Conservation (phyloP, 2,113 vertebrate species). For the Thinocorus orbignyianus region DNA sequence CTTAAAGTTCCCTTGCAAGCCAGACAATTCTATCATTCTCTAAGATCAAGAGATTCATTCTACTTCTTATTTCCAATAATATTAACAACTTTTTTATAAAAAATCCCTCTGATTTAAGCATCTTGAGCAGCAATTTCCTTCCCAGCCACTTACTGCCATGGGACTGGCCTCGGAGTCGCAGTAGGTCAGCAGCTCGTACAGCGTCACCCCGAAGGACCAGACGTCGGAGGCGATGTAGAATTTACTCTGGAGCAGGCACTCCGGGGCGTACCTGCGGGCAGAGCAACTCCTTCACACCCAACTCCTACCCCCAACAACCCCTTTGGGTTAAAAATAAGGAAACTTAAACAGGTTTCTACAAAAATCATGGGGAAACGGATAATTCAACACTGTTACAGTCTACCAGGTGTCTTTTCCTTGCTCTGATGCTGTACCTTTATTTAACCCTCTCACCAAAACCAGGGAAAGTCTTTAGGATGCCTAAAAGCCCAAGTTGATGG, state of each 20-base stretch:
- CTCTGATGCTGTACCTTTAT: no score
- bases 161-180: constrained; percentile 87
- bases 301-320: no score
- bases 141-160: constrained; percentile 80
- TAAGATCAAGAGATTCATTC: background rate
- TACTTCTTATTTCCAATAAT: background rate
- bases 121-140: background rate
- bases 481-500: background rate
- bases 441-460: rapidly evolving
- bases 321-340: rapidly evolving
- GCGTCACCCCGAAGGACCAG: constrained; percentile 95
- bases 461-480: rapidly evolving
- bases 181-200: constrained; percentile 94
- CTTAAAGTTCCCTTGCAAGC: background rate
- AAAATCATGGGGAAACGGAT: rapidly evolving
- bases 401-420: no score
- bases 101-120: background rate
- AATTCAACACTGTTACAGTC: background rate
- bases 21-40: background rate
- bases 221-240: constrained; percentile 96
- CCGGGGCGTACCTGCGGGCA: constrained; percentile 89
- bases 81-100: background rate
- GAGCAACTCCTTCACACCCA: no score
- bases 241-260: constrained; percentile 91
- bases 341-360: no score